Conservation (phyloP, 2,888 invertebrate genomes). For the Rosalia funebris region DNA sequence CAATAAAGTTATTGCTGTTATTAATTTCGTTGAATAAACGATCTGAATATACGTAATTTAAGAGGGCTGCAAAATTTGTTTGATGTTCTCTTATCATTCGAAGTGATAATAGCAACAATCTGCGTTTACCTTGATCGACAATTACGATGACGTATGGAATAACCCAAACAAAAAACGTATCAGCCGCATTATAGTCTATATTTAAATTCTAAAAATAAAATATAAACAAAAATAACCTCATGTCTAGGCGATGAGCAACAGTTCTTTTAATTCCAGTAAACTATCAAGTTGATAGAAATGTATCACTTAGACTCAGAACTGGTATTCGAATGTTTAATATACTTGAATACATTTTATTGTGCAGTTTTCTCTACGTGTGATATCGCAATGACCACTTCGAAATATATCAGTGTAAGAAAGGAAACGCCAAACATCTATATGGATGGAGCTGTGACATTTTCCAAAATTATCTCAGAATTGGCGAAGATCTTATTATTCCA, state of each 20-base stretch:
- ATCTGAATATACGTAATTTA: too few relatives aligned
- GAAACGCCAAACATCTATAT: slow-evolving; percentile 45
- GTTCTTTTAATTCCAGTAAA: slow-evolving; percentile 12
- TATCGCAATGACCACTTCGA: slow-evolving; percentile 47
- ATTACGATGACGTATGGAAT: not conserved
- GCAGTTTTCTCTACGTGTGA: slow-evolving; percentile 49
- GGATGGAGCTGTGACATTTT: slow-evolving; percentile 44
- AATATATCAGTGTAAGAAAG: slow-evolving; percentile 40
- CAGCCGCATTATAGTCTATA: slow-evolving; percentile 3
- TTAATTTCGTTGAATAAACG: too few relatives aligned
- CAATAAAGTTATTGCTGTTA: too few relatives aligned
- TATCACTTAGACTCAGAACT: slow-evolving; percentile 46
- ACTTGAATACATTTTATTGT: slow-evolving; percentile 50
- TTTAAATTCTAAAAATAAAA: slow-evolving; percentile 13
- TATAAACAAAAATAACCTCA: slow-evolving; percentile 27
- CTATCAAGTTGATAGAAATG: not conserved
- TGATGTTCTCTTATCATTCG: too few relatives aligned
- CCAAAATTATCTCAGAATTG: slow-evolving; percentile 42
- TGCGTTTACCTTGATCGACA: not conserved
- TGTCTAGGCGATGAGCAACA: slow-evolving; percentile 11
- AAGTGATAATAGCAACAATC: too few relatives aligned
- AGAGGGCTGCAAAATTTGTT: too few relatives aligned
- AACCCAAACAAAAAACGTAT: not conserved
- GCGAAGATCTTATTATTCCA: slow-evolving; percentile 44
- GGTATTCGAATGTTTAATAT: slow-evolving; percentile 53